Base-by-base conservation (phyloP, 2,888 invertebrate genomes). In the Mechanitis messenoides region DNA sequence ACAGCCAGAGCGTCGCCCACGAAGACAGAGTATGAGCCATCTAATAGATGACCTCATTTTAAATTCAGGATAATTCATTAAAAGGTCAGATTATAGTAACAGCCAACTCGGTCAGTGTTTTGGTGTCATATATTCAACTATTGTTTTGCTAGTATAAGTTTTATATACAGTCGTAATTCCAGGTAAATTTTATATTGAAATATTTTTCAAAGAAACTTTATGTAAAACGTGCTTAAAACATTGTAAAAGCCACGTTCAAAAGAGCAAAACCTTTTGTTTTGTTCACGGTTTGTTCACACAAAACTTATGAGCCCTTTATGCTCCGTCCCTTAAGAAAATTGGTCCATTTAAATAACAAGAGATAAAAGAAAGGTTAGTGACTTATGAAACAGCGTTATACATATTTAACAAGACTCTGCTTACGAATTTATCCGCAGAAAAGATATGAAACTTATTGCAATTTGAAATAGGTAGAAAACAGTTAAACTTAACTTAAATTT, bases 1-100 rank as follows among this genome's bases (percentile, higher is more conserved):
- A 55, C 55, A 46, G 55, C 56, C 60, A 45, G 28, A 50, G 50
- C 35, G 20, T 35, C 45, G 57, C 57, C 55, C 46, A 55, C 55
- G 53, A 50, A 6, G 47, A n/a, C n/a, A 47, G 20, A 20, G 20
- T 31, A 50, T 31, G 31, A 31, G 5, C 6, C 28, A 9, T 50
- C 50, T 50, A 50, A 50, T 33, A 54, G 54, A 45, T 59, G 62
- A 62, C 59, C 59, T 62, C 62, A 62, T 62, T 62, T 46, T 59
- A 56, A 56, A 35, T 50, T 50, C 50, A 31, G 31, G 31, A 50
- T 7, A 11, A 31, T 50, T 50, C 7, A 50, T 50, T 50, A 50
- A 7, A 50, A 31, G 50, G 31, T 31, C 9, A 7, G 50, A 28
- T 50, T 31, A 31, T 20, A 20, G 11, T 0, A 50, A 31, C 2